phyloP scores from a whole-genome alignment of 2,797 vertebrate species.

The Onychomys torridus region DNA sequence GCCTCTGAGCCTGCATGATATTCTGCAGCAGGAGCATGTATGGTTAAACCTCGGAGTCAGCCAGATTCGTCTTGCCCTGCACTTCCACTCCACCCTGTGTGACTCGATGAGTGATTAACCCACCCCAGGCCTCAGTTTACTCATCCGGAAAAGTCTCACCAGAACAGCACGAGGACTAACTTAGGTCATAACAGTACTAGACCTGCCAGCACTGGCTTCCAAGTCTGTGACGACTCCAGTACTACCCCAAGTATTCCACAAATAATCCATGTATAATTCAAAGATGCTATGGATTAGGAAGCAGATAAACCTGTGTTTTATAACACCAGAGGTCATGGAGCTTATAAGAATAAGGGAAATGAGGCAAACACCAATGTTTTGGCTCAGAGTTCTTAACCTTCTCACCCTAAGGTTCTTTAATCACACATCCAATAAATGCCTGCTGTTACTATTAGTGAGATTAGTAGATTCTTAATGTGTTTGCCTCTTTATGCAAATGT shows the following conservation, averaged over 20 bases:
- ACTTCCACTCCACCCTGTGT: not conserved
- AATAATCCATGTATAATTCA: not conserved
- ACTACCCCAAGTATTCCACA: not conserved
- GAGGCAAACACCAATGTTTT: not conserved
- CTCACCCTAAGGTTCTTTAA: not conserved
- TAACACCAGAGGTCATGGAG: not conserved
- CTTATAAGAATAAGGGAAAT: not conserved
- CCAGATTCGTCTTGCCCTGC: not conserved
- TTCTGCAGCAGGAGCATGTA: not conserved
- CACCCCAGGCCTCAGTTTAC: slow-evolving; percentile 2
- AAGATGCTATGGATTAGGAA: not conserved
- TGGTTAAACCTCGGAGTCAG: not conserved
- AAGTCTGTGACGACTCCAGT: not conserved
- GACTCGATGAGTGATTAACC: not conserved
- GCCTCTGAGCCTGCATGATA: too few relatives aligned
- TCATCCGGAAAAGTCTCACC: not conserved
- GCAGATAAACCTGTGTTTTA: not conserved
- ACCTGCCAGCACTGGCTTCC: not conserved
- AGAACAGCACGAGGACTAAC: slow-evolving; percentile 11
- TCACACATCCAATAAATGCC: not conserved
- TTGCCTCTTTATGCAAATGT: not conserved
- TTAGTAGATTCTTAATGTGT: not conserved
- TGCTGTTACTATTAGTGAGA: not conserved
- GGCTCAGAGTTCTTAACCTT: not conserved
- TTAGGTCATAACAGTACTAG: not conserved